These are phyloP conservation scores for Pygmarrhopalites habei DNA, from an alignment of 1,140 invertebrate species.

Conservation along the genomic window DNA sequence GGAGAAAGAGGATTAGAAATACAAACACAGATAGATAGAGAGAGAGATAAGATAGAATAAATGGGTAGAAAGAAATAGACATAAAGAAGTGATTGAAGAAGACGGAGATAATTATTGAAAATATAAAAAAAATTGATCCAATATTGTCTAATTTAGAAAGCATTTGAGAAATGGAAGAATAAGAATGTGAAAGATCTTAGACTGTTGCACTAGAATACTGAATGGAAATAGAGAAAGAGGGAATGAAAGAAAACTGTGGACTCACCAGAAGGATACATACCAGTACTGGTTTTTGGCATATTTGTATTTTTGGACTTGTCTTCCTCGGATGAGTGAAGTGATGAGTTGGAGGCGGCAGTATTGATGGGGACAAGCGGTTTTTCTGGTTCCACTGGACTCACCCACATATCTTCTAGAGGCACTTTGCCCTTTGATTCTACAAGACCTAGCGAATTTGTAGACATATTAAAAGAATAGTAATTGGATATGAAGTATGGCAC, in stretches of 20 bases:
- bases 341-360: slow-evolving; percentile 33
- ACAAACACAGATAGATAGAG: not conserved
- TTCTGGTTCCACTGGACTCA: slow-evolving; percentile 52
- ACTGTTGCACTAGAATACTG: not conserved
- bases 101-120: not conserved
- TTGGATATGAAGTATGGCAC: no score
- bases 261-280: slow-evolving; percentile 35
- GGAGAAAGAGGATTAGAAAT: not conserved
- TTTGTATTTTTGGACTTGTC: slow-evolving; percentile 38
- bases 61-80: not conserved
- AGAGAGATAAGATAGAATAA: not conserved
- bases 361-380: slow-evolving; percentile 19
- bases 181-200: not conserved
- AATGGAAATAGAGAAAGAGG: not conserved
- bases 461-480: no score
- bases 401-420: slow-evolving; percentile 81
- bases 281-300: slow-evolving; percentile 36
- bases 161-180: not conserved
- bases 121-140: not conserved
- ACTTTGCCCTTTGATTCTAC: slow-evolving; percentile 84
- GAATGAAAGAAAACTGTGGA: not conserved
- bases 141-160: no score
- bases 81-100: not conserved
- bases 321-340: slow-evolving; percentile 34
- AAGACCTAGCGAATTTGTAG: no score